Conservation (phyloP, 2,113 vertebrate genomes). For the Suricata suricatta region DNA sequence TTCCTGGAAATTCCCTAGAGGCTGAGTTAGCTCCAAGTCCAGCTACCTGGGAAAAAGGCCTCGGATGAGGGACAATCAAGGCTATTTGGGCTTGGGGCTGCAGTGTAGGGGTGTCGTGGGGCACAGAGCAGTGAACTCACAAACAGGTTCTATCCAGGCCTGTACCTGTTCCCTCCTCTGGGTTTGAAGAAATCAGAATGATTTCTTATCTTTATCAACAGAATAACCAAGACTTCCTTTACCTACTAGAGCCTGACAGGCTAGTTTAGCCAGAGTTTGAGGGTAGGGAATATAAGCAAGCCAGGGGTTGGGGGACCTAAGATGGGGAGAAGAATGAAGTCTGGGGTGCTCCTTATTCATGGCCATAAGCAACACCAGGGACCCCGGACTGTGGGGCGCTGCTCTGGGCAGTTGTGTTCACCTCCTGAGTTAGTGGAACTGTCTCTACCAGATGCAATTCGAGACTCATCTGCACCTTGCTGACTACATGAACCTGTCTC, state of each 20-base stretch:
- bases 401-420: not conserved
- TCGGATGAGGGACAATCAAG: not conserved
- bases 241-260: not conserved
- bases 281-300: not conserved
- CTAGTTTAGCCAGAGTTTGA: not conserved
- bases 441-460: not conserved
- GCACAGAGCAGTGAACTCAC: not conserved
- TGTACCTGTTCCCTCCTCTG: not conserved
- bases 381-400: not conserved
- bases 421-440: not conserved
- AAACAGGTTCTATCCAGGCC: not conserved
- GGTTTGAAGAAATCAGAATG: not conserved
- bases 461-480: not conserved
- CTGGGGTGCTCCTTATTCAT: fast-evolving
- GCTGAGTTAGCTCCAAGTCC: not conserved
- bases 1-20: not conserved
- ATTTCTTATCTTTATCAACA: not conserved
- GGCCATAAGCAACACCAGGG: not conserved
- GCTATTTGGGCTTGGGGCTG: not conserved
- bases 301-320: not conserved
- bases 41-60: not conserved
- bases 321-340: not conserved
- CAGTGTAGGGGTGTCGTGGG: not conserved
- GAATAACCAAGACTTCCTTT: not conserved
- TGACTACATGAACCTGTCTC: not conserved